These are phyloP conservation scores for Mormyrops boulengeri DNA, from an alignment of 2,797 vertebrate species.

Conservation along the genomic window DNA sequence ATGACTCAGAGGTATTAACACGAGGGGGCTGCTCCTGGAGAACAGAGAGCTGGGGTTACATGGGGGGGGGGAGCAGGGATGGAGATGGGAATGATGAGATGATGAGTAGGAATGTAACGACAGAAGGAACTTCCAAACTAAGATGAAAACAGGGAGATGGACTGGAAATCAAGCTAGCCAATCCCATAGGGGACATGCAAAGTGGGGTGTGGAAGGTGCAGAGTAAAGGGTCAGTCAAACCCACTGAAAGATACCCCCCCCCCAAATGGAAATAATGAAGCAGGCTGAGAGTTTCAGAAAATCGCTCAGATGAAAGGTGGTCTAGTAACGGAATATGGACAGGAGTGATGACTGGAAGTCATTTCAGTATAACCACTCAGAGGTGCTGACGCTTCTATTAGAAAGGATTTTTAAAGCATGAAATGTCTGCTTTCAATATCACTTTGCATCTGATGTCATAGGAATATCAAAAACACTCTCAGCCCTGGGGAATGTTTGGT, in stretches of 20 bases:
- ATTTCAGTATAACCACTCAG: not conserved
- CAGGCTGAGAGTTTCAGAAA: not conserved
- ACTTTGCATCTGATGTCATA: not conserved
- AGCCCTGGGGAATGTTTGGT: not conserved
- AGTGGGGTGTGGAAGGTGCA: not conserved
- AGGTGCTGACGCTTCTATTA: not conserved
- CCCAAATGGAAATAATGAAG: too few relatives aligned
- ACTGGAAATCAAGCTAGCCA: not conserved
- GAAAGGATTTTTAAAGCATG: not conserved
- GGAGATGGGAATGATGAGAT: conserved; percentile 6
- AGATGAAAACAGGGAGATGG: not conserved
- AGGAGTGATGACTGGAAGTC: not conserved
- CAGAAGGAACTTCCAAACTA: not conserved
- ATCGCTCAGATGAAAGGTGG: not conserved
- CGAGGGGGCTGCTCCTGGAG: conserved; percentile 74
- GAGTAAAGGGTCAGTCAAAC: not conserved
- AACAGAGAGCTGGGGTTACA: conserved; percentile 58
- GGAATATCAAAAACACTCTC: not conserved
- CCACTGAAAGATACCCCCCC: not conserved
- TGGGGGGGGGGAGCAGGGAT: not conserved
- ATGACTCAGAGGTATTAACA: conserved; percentile 66
- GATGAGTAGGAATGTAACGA: not conserved
- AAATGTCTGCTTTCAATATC: not conserved
- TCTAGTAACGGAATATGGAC: not conserved
- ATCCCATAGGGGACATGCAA: not conserved